phyloP scores from a whole-genome alignment of 2,797 vertebrate species.

The Lacerta agilis region DNA sequence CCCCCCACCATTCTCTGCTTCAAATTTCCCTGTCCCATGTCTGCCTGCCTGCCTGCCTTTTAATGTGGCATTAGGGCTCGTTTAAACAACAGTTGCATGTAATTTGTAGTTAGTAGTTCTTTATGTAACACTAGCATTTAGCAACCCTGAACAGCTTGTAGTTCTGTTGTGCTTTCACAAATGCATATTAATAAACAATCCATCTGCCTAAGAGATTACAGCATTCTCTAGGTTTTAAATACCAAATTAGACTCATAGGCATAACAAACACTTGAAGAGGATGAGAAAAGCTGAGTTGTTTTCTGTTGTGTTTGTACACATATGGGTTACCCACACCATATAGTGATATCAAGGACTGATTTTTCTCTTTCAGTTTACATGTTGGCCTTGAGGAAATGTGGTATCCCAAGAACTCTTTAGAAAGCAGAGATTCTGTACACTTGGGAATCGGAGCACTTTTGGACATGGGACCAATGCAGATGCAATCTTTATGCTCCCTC shows the following conservation, averaged over 20 bases:
- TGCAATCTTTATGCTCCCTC: not conserved
- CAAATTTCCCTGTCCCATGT: not conserved
- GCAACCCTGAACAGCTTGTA: not conserved
- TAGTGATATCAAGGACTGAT: not conserved
- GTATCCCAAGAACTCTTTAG: not conserved
- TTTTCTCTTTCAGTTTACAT: not conserved
- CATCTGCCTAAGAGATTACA: not conserved
- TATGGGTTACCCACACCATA: not conserved
- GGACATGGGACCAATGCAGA: accelerated
- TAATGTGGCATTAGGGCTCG: not conserved
- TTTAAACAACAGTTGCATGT: not conserved
- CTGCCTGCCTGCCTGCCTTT: not conserved
- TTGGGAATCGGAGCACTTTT: not conserved
- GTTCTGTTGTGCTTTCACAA: not conserved
- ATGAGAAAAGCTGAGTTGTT: not conserved
- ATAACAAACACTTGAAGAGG: not conserved
- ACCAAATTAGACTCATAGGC: not conserved
- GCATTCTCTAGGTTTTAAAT: not conserved
- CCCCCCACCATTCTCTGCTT: not conserved
- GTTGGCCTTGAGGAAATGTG: not conserved
- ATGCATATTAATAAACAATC: not conserved
- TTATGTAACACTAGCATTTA: not conserved
- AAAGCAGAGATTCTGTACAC: not conserved
- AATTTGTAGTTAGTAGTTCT: not conserved
- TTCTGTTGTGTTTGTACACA: not conserved